Evolutionary conservation across 2,888 invertebrate species (phyloP).

Genomic region (Eupsilia transversa): DNA sequence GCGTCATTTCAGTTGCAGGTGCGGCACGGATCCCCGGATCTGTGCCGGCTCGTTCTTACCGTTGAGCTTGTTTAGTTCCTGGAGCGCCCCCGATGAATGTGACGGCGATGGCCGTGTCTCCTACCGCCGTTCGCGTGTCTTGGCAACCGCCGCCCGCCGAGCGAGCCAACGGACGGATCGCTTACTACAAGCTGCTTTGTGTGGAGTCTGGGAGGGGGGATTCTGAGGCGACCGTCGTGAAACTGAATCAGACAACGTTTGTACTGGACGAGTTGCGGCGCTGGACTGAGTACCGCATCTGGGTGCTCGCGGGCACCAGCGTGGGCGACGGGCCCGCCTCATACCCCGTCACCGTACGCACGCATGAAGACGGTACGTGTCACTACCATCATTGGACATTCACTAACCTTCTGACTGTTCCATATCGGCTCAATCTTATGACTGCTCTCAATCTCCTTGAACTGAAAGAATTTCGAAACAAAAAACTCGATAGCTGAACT

Average conservation of each 20-base stretch:
- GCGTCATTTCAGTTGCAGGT: constrained; percentile 82
- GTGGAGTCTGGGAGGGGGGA: constrained; percentile 96
- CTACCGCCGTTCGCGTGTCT: constrained; percentile 96
- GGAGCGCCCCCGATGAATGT: constrained; percentile 99
- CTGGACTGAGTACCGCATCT: constrained; percentile 99
- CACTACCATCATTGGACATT: constrained; percentile 63
- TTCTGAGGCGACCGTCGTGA: constrained; percentile 95
- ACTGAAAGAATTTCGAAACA: constrained; percentile 40
- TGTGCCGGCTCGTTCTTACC: constrained; percentile 70
- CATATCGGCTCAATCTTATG: constrained; percentile 75
- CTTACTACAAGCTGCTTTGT: constrained; percentile 98
- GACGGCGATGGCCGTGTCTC: constrained; percentile 96
- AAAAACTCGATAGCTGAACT: constrained; percentile 46
- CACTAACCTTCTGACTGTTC: constrained; percentile 41
- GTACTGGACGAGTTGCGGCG: constrained; percentile 97
- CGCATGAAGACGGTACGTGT: constrained; percentile 99
- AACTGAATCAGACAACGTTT: constrained; percentile 94
- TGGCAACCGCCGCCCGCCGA: constrained; percentile 98
- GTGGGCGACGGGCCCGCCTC: constrained; percentile 99
- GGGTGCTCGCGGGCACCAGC: constrained; percentile 98
- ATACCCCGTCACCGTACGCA: constrained; percentile 97
- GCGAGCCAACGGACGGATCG: constrained; percentile 97
- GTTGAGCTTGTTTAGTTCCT: constrained; percentile 94
- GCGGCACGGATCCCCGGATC: constrained; percentile 59
- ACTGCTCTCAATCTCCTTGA: constrained; percentile 28